Percentiles rank a stretch among this genome's conserved stretches.
Conservation (phyloP, 1,140 invertebrate genomes). For the Oryzaephilus surinamensis region DNA sequence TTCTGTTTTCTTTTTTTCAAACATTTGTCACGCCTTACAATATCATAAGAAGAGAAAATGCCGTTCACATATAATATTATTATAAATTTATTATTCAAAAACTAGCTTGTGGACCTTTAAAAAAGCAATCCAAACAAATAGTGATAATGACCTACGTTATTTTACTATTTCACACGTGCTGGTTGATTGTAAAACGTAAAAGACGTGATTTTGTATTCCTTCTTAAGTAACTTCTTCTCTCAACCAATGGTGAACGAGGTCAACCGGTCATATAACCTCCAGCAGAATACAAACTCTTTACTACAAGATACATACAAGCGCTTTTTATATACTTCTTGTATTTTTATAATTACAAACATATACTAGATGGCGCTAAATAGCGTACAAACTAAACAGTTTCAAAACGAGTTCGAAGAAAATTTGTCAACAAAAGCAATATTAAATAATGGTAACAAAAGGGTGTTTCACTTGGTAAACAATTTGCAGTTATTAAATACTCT, state of each 20-base stretch:
- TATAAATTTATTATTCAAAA: constrained; percentile 1
- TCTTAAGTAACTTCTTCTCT: constrained; percentile 17
- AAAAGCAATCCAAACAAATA: constrained; percentile 13
- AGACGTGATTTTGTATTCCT: constrained; percentile 10
- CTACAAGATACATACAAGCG: no score
- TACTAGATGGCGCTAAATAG: constrained; percentile 1
- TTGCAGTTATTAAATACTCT: no score
- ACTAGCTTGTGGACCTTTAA: constrained; percentile 24
- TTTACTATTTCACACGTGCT: neutral
- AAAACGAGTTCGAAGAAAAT: neutral
- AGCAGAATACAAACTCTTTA: neutral
- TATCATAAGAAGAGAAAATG: constrained; percentile 9
- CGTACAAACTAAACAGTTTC: no score
- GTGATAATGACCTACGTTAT: neutral
- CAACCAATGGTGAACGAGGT: constrained; percentile 25
- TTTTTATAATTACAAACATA: no score
- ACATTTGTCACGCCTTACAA: constrained; percentile 12
- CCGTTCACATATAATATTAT: constrained; percentile 8
- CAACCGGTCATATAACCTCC: constrained; percentile 19
- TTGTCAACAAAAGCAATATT: neutral
- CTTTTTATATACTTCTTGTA: no score
- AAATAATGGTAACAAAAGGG: no score
- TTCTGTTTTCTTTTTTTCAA: constrained; percentile 2
- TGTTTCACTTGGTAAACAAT: no score
- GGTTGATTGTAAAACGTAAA: neutral